Evolutionary conservation across 1,140 invertebrate genomes (phyloP).

Genomic region (Drosophila leontia): DNA sequence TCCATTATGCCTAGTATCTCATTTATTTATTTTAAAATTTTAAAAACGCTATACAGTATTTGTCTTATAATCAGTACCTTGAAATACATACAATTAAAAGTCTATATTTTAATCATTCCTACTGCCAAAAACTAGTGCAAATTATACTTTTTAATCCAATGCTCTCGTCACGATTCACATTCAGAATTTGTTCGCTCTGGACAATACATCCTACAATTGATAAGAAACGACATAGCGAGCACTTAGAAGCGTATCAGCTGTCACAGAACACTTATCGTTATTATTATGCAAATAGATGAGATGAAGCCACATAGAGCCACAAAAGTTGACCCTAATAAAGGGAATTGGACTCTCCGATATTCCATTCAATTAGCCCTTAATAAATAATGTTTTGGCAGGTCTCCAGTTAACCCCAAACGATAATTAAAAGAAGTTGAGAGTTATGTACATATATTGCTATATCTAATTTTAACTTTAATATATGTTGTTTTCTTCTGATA

Average conservation of each 20-base stretch:
- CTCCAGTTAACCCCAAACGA: background rate
- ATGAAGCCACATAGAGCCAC: constrained; percentile 4
- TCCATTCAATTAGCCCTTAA: constrained; percentile 13
- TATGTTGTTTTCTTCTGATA: background rate
- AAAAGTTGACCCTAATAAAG: constrained; percentile 34
- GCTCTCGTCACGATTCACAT: background rate
- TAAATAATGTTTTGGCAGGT: background rate
- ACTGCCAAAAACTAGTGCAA: too few relatives aligned
- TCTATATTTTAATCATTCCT: too few relatives aligned
- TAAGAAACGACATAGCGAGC: constrained; percentile 16
- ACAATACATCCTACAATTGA: constrained; percentile 14
- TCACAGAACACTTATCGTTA: constrained; percentile 10
- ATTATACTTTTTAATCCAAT: background rate
- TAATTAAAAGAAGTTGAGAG: too few relatives aligned
- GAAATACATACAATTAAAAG: background rate
- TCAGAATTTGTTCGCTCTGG: constrained; percentile 20
- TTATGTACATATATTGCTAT: too few relatives aligned
- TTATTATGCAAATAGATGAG: constrained; percentile 17
- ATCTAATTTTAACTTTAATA: too few relatives aligned
- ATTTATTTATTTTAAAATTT: too few relatives aligned
- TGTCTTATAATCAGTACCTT: background rate
- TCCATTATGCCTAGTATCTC: background rate
- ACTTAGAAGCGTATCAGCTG: background rate
- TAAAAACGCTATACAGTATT: too few relatives aligned
- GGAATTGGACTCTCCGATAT: background rate